These are phyloP conservation scores for Cydia strobilella DNA, from an alignment of 1,140 invertebrate genomes.

Conservation along the genomic window DNA sequence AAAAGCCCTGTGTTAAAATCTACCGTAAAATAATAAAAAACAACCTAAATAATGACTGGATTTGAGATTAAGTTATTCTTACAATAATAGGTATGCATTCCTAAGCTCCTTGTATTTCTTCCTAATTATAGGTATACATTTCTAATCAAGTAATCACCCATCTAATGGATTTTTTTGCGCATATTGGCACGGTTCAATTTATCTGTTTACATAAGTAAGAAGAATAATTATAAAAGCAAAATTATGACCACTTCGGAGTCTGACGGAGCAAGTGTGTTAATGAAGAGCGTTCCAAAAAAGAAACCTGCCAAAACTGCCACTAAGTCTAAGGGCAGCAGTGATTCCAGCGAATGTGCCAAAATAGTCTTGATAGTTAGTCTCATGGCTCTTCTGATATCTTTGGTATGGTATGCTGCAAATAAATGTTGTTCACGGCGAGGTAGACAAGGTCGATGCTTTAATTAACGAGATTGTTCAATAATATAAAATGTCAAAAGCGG, in stretches of 20 bases:
- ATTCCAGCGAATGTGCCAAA: background rate
- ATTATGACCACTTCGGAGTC: background rate
- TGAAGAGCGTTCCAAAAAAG: background rate
- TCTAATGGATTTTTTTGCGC: background rate
- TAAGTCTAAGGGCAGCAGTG: background rate
- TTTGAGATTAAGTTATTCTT: background rate
- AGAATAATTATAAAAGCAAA: background rate
- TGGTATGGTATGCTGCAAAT: background rate
- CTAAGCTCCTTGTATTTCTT: background rate
- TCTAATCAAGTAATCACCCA: background rate
- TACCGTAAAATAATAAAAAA: background rate
- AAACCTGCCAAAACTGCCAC: background rate
- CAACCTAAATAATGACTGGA: background rate
- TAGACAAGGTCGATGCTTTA: background rate
- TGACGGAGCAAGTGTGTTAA: background rate
- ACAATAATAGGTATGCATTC: conserved; percentile 7
- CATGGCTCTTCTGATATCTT: background rate
- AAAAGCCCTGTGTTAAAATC: background rate
- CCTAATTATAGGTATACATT: background rate
- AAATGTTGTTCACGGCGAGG: background rate
- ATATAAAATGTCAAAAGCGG: background rate
- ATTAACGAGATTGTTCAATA: background rate
- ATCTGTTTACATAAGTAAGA: background rate
- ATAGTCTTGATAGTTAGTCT: background rate
- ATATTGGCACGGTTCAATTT: background rate